These are phyloP conservation scores for Achroia grisella DNA, from an alignment of 1,140 invertebrate species.

Conservation along the genomic window DNA sequence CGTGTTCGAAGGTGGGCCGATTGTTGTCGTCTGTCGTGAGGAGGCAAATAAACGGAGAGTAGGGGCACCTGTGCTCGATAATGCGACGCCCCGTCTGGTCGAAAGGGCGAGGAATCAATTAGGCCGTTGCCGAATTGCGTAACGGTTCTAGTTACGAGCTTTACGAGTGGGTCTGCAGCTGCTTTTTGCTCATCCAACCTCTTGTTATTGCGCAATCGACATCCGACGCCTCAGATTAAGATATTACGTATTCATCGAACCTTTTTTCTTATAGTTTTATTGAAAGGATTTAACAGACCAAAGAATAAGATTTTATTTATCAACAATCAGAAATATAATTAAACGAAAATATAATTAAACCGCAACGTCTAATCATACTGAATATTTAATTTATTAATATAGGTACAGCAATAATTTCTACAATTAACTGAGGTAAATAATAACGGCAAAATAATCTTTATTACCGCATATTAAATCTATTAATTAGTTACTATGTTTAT, in stretches of 20 bases:
- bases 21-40: slow-evolving; percentile 42
- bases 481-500: too few relatives aligned
- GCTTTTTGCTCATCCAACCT: slow-evolving; percentile 66
- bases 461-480: too few relatives aligned
- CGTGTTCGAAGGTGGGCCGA: slow-evolving; percentile 36
- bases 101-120: slow-evolving; percentile 71
- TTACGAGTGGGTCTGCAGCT: slow-evolving; percentile 56
- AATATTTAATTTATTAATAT: too few relatives aligned
- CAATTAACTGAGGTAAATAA: too few relatives aligned
- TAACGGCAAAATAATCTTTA: too few relatives aligned
- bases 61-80: slow-evolving; percentile 65
- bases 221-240: slow-evolving; percentile 62
- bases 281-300: neutral
- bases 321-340: too few relatives aligned
- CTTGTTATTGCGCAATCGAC: slow-evolving; percentile 66
- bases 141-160: slow-evolving; percentile 68
- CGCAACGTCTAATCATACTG: too few relatives aligned
- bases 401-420: too few relatives aligned
- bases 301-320: too few relatives aligned
- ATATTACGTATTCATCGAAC: slow-evolving; percentile 59
- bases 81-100: slow-evolving; percentile 64
- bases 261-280: slow-evolving; percentile 27
- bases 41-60: slow-evolving; percentile 56
- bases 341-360: too few relatives aligned
- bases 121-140: slow-evolving; percentile 65